Evolutionary conservation across 1,140 invertebrate genomes (phyloP).

Genomic region (Neodiprion pinetum): DNA sequence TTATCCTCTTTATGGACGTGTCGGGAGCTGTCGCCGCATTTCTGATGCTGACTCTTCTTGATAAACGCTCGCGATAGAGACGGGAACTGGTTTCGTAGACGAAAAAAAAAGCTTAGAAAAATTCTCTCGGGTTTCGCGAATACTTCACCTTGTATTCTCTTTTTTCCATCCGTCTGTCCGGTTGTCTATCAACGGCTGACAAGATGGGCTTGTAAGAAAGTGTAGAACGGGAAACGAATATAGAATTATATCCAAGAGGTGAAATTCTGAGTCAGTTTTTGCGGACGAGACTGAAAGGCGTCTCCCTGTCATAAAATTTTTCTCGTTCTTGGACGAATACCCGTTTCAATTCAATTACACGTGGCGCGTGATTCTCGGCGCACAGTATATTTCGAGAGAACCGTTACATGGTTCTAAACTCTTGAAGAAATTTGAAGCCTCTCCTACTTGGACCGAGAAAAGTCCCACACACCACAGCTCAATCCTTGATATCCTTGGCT

Average conservation of each 20-base stretch:
- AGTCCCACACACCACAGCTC: no score
- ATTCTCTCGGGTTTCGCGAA: not conserved
- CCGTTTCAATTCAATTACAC: no score
- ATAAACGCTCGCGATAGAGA: slow-evolving; percentile 4
- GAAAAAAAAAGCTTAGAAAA: not conserved
- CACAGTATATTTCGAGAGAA: no score
- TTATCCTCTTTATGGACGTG: slow-evolving; percentile 2
- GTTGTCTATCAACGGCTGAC: not conserved
- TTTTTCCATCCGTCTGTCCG: not conserved
- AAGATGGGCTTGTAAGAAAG: not conserved
- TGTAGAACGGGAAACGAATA: not conserved
- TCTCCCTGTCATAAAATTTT: no score
- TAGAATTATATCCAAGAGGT: not conserved
- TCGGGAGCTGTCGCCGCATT: slow-evolving; percentile 3
- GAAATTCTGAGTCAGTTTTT: no score
- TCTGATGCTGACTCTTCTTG: not conserved
- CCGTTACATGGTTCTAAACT: no score
- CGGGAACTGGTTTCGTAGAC: not conserved
- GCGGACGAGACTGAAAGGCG: no score
- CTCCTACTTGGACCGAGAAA: no score
- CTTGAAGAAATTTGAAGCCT: no score
- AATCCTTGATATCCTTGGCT: not conserved
- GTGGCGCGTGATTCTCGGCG: no score
- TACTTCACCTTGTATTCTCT: not conserved
- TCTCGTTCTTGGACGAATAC: no score